Percentiles rank a stretch among this genome's conserved stretches.
phyloP scores from a whole-genome alignment of 2,797 vertebrate genomes.

The Naso thynnoides region DNA sequence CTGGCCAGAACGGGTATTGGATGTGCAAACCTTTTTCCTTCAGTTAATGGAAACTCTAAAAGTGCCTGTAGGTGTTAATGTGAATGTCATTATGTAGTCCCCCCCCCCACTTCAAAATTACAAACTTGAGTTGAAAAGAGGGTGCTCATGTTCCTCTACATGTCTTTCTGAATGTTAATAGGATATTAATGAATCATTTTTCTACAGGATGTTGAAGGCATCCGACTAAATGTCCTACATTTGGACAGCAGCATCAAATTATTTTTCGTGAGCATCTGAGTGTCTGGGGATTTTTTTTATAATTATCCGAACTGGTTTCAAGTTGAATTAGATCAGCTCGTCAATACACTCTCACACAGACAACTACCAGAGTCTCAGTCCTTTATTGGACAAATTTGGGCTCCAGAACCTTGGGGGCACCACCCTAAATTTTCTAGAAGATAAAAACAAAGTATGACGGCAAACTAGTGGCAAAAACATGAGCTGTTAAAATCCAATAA shows the following conservation, averaged over 20 bases:
- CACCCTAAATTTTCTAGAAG: no score
- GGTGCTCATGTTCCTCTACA: not conserved
- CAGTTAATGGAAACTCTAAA: not conserved
- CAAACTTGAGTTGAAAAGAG: no score
- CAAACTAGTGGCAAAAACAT: no score
- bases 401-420: no score
- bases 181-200: not conserved
- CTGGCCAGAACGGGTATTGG: not conserved
- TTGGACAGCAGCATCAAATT: not conserved
- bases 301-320: not conserved
- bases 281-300: not conserved
- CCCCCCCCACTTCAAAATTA: no score
- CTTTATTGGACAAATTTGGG: no score
- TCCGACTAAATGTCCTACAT: not conserved
- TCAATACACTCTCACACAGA: not conserved
- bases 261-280: not conserved
- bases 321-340: not conserved
- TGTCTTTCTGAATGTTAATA: constrained; percentile 10
- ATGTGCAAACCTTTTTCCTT: no score
- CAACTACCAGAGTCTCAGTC: no score
- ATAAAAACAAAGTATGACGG: no score
- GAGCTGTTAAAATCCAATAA: no score
- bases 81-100: constrained; percentile 3
- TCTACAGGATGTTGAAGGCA: not conserved
- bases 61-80: not conserved